Conservation (phyloP, 2,888 invertebrate species). For the Dynastes hyllus region DNA sequence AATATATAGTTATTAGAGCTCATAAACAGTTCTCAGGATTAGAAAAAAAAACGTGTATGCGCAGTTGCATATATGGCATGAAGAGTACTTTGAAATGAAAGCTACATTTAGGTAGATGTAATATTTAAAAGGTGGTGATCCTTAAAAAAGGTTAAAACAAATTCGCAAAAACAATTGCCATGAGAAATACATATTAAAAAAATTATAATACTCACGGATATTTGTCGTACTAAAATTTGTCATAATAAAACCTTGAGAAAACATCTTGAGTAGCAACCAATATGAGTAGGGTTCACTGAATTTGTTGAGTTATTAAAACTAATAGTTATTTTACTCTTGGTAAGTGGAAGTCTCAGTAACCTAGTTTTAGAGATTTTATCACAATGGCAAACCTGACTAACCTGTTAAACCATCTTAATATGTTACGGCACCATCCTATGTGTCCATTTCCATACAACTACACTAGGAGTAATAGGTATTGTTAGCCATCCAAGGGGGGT, state of each 20-base stretch:
- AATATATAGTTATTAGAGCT: too few relatives aligned
- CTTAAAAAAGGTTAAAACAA: too few relatives aligned
- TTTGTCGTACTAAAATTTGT: background rate
- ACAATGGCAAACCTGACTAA: constrained; percentile 71
- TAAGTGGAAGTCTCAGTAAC: constrained; percentile 51
- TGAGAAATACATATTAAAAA: too few relatives aligned
- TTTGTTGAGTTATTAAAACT: constrained; percentile 32
- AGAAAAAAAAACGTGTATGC: too few relatives aligned
- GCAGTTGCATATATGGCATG: too few relatives aligned
- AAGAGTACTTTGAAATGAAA: too few relatives aligned
- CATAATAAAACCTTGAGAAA: background rate
- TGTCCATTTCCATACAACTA: constrained; percentile 53
- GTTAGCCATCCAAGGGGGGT: constrained; percentile 95
- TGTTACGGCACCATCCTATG: constrained; percentile 39
- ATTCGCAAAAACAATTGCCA: too few relatives aligned
- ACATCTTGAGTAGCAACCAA: background rate
- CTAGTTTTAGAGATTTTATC: constrained; percentile 62
- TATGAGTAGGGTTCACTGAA: constrained; percentile 12
- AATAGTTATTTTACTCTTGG: constrained; percentile 41
- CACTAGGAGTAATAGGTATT: constrained; percentile 56
- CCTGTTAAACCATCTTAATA: constrained; percentile 61
- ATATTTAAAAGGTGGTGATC: too few relatives aligned
- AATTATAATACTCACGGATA: too few relatives aligned
- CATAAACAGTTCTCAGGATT: too few relatives aligned
- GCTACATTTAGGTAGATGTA: too few relatives aligned